phyloP scores from a whole-genome alignment of 2,797 vertebrate species.

The Halcyon smyrnensis region DNA sequence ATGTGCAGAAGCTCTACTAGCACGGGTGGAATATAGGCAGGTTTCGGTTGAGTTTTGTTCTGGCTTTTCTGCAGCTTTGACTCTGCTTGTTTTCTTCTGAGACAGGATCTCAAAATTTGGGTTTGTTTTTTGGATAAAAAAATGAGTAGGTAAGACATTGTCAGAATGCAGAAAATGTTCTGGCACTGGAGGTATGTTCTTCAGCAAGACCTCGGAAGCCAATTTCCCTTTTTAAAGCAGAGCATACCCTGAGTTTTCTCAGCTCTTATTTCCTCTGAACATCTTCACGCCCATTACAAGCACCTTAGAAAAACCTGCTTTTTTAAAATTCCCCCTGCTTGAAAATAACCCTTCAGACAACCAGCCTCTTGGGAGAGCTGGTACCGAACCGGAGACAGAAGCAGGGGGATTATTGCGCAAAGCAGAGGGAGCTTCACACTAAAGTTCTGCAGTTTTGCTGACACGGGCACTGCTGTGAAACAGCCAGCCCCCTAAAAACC shows the following conservation, averaged over 20 bases:
- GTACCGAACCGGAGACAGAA: neutral
- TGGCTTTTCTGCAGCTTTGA: neutral
- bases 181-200: neutral
- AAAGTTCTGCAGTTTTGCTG: neutral
- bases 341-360: neutral
- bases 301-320: neutral
- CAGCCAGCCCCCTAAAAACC: neutral
- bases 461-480: rapidly evolving
- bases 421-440: neutral
- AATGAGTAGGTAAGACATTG: neutral
- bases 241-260: neutral
- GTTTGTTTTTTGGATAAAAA: neutral
- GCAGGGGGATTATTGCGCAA: rapidly evolving
- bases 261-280: neutral
- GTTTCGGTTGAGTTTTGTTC: rapidly evolving
- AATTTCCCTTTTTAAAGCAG: neutral
- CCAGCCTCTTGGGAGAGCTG: neutral
- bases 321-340: neutral
- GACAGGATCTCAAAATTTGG: neutral
- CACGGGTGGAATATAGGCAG: neutral
- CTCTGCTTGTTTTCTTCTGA: neutral
- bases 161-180: neutral
- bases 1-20: neutral
- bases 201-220: neutral
- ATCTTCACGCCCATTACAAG: neutral